Evolutionary conservation across 2,113 vertebrate species (phyloP).

Genomic region (Ailuropoda melanoleuca): DNA sequence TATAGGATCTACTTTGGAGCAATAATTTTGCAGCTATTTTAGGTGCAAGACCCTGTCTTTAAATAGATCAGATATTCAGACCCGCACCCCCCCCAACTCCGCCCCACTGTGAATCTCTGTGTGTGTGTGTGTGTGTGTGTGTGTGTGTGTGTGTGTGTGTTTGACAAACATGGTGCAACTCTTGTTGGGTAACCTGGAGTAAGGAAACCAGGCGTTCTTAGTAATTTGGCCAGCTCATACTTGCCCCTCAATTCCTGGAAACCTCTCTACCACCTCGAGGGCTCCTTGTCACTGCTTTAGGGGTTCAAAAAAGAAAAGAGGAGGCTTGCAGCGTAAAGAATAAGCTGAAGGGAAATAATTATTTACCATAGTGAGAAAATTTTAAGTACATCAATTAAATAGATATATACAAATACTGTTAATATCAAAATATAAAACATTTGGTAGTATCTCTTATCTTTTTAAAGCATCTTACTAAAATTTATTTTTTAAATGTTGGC

Average conservation of each 20-base stretch:
- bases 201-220: neutral
- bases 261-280: neutral
- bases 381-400: neutral
- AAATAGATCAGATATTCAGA: neutral
- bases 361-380: neutral
- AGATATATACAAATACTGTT: neutral
- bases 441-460: neutral
- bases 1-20: neutral
- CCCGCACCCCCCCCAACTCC: neutral
- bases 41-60: neutral
- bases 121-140: neutral
- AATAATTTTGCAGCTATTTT: conserved; percentile 1
- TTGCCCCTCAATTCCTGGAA: neutral
- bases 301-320: neutral
- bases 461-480: neutral
- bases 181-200: neutral
- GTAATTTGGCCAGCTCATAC: neutral
- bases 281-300: neutral
- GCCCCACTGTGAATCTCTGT: neutral
- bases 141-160: neutral
- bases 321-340: neutral
- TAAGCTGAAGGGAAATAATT: neutral
- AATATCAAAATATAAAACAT: neutral
- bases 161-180: neutral
- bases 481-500: neutral